Evolutionary conservation across 2,888 invertebrate genomes (phyloP).

Genomic region (Drosophila infuscata): DNA sequence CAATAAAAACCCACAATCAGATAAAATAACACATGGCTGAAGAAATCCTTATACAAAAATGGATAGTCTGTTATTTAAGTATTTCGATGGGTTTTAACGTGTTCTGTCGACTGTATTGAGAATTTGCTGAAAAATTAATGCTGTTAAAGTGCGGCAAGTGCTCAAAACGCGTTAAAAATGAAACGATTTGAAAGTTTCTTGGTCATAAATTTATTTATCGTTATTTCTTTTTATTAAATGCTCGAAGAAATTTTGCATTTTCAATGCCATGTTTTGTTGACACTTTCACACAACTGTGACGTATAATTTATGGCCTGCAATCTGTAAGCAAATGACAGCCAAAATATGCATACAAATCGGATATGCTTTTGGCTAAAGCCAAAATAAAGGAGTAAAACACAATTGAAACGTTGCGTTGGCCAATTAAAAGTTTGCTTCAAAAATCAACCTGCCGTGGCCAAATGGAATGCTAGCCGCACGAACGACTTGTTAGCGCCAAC

Average conservation of each 20-base stretch:
- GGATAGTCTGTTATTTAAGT: conserved; percentile 10
- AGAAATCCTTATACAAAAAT: neutral
- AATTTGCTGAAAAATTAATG: conserved; percentile 11
- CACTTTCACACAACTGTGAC: conserved; percentile 71
- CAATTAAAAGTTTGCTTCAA: conserved; percentile 77
- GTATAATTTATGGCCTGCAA: conserved; percentile 65
- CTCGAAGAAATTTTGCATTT: conserved; percentile 51
- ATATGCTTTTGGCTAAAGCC: neutral
- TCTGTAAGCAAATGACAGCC: conserved; percentile 33
- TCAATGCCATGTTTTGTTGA: conserved; percentile 65
- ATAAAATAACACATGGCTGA: neutral
- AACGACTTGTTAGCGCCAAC: conserved; percentile 76
- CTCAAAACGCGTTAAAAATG: conserved; percentile 25
- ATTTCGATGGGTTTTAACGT: neutral
- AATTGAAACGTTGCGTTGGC: conserved; percentile 69
- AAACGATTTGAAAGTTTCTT: conserved; percentile 9
- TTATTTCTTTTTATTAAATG: conserved; percentile 62
- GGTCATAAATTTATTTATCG: conserved; percentile 55
- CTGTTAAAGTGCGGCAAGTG: conserved; percentile 20
- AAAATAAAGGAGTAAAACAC: conserved; percentile 56
- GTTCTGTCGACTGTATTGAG: neutral
- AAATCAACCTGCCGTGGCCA: conserved; percentile 57
- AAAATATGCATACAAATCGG: conserved; percentile 15
- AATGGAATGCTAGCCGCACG: conserved; percentile 62
- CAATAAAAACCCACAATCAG: neutral